Conservation (phyloP, 1,140 invertebrate species). For the Tetramorium alpestre region DNA sequence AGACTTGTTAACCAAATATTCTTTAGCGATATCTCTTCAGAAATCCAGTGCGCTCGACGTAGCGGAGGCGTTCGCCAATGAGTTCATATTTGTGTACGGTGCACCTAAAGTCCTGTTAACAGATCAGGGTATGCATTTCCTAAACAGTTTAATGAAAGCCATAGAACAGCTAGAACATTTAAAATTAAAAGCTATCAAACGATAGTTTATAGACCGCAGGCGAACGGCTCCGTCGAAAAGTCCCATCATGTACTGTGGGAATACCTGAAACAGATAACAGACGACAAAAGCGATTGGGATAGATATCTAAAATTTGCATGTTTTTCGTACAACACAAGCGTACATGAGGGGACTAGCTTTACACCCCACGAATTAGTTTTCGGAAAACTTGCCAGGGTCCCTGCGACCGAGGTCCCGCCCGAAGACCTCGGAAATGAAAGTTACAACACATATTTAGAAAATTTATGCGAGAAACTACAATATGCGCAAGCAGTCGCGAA, state of each 20-base stretch:
- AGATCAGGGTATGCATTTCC: constrained; percentile 27
- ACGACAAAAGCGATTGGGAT: not conserved
- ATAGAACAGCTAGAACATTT: constrained; percentile 9
- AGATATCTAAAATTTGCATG: constrained; percentile 29
- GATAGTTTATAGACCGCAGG: not conserved
- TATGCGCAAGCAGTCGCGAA: not conserved
- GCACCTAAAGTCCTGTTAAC: no score
- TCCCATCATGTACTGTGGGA: constrained; percentile 67
- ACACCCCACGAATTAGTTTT: constrained; percentile 23
- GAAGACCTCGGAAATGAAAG: not conserved
- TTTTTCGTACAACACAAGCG: constrained; percentile 58
- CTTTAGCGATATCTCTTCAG: no score
- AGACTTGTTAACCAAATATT: no score
- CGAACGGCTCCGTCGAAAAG: constrained; percentile 69
- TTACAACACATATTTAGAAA: not conserved
- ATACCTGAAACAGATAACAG: constrained; percentile 70
- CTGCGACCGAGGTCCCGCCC: not conserved
- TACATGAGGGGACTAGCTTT: constrained; percentile 61
- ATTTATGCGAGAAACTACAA: not conserved
- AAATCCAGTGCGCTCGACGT: no score
- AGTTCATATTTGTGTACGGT: no score
- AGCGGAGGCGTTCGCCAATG: no score
- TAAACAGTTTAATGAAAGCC: not conserved
- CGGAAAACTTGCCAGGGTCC: not conserved
- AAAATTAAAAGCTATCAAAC: not conserved